These are phyloP conservation scores for Nymphalis urticae DNA, from an alignment of 2,888 invertebrate genomes.

Conservation along the genomic window DNA sequence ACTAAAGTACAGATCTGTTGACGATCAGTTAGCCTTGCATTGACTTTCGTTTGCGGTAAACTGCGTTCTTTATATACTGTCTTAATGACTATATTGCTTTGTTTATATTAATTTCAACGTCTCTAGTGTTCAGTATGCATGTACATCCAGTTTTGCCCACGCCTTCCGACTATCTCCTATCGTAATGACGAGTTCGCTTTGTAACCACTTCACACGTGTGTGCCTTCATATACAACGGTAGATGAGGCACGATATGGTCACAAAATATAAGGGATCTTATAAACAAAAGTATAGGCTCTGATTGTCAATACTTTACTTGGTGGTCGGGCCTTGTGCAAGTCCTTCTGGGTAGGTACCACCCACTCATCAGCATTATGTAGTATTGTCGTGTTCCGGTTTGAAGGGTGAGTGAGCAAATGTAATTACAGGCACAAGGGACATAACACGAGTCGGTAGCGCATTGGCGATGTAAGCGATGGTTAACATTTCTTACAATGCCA, in stretches of 20 bases:
- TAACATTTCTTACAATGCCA: no score
- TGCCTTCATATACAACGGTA: neutral
- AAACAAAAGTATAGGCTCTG: neutral
- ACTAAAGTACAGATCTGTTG: slow-evolving; percentile 52
- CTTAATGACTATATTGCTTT: slow-evolving; percentile 43
- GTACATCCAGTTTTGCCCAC: slow-evolving; percentile 47
- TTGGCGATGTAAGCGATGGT: no score
- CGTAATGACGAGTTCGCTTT: slow-evolving; percentile 15
- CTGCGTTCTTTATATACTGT: slow-evolving; percentile 46
- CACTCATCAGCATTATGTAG: no score
- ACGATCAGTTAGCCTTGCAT: slow-evolving; percentile 39
- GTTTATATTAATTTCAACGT: slow-evolving; percentile 31
- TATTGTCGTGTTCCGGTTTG: no score
- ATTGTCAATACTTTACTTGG: neutral
- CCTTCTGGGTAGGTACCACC: no score
- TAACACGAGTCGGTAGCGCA: no score
- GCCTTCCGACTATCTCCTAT: slow-evolving; percentile 32
- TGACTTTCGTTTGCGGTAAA: slow-evolving; percentile 43
- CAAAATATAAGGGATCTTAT: neutral
- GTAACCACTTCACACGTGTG: slow-evolving; percentile 17
- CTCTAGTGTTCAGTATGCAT: slow-evolving; percentile 26
- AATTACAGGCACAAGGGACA: no score
- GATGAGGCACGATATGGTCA: neutral
- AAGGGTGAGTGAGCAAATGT: no score
- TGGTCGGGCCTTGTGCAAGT: no score